Conservation (phyloP, 2,888 invertebrate genomes). For the Trissolcus brochymenae region DNA sequence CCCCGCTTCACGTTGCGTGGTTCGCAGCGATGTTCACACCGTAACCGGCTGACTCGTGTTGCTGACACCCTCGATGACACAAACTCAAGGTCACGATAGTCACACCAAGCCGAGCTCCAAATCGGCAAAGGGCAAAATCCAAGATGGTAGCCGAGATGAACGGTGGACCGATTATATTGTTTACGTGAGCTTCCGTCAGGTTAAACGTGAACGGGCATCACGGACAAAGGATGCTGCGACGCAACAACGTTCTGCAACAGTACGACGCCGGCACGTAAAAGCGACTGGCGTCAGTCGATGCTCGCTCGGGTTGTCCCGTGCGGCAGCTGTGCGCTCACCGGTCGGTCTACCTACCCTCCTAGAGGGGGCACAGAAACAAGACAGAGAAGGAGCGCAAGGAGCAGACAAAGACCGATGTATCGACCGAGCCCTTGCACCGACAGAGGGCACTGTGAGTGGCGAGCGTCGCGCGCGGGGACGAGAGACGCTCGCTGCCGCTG, state of each 20-base stretch:
- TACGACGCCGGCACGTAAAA: constrained; percentile 47
- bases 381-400: constrained; percentile 25
- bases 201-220: constrained; percentile 41
- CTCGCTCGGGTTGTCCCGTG: constrained; percentile 54
- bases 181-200: constrained; percentile 31
- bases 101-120: constrained; percentile 8
- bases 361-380: constrained; percentile 22
- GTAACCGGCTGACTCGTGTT: constrained; percentile 23
- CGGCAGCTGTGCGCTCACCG: constrained; percentile 59
- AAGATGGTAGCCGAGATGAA: constrained; percentile 32
- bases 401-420: constrained; percentile 29
- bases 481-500: neutral
- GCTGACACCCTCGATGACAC: constrained; percentile 28
- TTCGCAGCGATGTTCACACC: constrained; percentile 26
- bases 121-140: constrained; percentile 18
- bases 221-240: constrained; percentile 48
- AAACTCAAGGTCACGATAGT: constrained; percentile 48
- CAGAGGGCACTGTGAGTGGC: constrained; percentile 28
- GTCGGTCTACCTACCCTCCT: constrained; percentile 11
- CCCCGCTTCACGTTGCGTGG: constrained; percentile 50
- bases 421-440: constrained; percentile 14
- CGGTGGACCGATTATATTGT: constrained; percentile 12
- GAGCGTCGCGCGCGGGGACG: constrained; percentile 18
- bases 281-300: constrained; percentile 56
- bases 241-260: constrained; percentile 31